phyloP scores from a whole-genome alignment of 2,113 vertebrate species.

The Antechinus stuartii region DNA sequence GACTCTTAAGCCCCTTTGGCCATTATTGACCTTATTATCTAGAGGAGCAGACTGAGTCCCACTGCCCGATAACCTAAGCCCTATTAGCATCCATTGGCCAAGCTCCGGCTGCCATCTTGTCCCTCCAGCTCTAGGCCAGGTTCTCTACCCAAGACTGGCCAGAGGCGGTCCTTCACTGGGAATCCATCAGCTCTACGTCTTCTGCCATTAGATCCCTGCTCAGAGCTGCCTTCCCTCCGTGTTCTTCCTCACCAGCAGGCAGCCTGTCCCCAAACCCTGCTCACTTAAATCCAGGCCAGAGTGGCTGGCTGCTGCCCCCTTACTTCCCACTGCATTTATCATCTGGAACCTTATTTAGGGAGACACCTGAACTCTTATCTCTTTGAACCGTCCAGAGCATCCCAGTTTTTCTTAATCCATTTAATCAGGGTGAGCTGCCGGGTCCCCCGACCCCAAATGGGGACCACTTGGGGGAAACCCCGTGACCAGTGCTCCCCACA shows the following conservation, averaged over 20 bases:
- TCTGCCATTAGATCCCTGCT: slow-evolving; percentile 75
- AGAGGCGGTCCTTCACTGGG: background rate
- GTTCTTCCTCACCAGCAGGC: slow-evolving; percentile 13
- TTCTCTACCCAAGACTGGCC: no score
- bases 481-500: background rate
- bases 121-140: no score
- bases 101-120: no score
- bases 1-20: no score
- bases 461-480: background rate
- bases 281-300: no score
- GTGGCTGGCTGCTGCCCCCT: background rate
- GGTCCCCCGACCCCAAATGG: background rate
- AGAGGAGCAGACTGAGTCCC: no score
- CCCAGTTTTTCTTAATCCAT: background rate
- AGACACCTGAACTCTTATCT: background rate
- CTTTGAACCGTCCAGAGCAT: background rate
- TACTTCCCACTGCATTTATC: background rate
- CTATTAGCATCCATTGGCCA: no score
- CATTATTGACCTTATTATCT: no score
- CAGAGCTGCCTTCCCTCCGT: slow-evolving; percentile 7
- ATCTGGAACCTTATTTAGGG: background rate
- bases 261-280: background rate
- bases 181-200: slow-evolving; percentile 57
- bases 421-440: background rate
- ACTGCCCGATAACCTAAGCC: no score